Evolutionary conservation across 2,888 invertebrate genomes (phyloP), one percentile per base, ranked within the genome.

Genomic region (Tinea pellionella): DNA sequence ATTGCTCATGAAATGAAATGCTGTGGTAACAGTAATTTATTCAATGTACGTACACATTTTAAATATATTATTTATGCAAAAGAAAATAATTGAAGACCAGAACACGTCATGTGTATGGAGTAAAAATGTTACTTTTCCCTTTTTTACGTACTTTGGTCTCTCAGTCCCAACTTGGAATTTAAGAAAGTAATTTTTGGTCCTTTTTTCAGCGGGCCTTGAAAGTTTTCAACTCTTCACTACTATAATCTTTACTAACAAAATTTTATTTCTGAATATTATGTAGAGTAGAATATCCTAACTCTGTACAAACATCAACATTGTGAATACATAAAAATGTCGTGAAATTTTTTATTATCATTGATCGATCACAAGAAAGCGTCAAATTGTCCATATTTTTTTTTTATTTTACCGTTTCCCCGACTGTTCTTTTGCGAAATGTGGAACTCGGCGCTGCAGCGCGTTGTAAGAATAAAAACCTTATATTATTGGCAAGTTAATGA

Each of bases 291-390:
- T 6, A 3, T 24, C 24, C 3, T 6, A 24, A 24, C 6, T 53
- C 53, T 53, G 53, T 53, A 53, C 53, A 18, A 24, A 12, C 53
- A 53, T 12, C 53, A 24, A 53, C 53, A 53, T 53, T 24, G n/a
- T 53, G 53, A 24, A 53, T 53, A 57, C 57, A 57, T 57, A 57
- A 57, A 57, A 57, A 16, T 57, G 57, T 8, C 57, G 32, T 57
- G 57, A 57, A 53, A 32, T 12, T 55, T 19, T 57, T 57, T 57
- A 57, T 57, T 57, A 30, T 32, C 32, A 57, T 57, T 57, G 57
- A 57, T 57, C 57, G 57, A 57, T 57, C 57, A 57, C 16, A 57
- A 57, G 57, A 57, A 57, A 57, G 32, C 30, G 57, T 57, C 32
- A 57, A 57, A 57, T 57, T 57, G 57, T 32, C 32, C 30, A 57